phyloP scores from a whole-genome alignment of 2,888 invertebrate genomes.

The Netelia inedita region DNA sequence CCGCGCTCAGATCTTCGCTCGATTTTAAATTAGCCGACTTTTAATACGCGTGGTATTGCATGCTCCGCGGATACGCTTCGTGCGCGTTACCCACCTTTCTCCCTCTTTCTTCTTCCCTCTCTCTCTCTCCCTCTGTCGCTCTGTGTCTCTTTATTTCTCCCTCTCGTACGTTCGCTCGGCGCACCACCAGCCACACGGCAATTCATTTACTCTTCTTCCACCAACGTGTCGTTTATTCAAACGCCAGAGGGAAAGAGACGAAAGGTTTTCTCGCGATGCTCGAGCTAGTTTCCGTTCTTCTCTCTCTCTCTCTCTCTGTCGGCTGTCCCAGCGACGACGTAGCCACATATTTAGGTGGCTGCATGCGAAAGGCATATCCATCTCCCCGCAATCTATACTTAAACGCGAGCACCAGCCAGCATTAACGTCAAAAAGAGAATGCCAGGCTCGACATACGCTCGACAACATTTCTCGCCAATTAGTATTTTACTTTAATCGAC shows the following conservation, averaged over 20 bases:
- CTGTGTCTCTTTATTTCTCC: slow-evolving; percentile 30
- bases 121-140: slow-evolving; percentile 38
- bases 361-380: slow-evolving; percentile 58
- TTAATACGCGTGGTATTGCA: slow-evolving; percentile 80
- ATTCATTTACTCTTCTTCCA: slow-evolving; percentile 75
- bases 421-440: neutral
- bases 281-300: slow-evolving; percentile 34
- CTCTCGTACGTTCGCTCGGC: slow-evolving; percentile 36
- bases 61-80: slow-evolving; percentile 78
- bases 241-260: slow-evolving; percentile 28
- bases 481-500: too few relatives aligned
- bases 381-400: neutral
- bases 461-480: neutral
- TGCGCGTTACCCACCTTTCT: slow-evolving; percentile 73
- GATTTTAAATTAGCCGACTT: slow-evolving; percentile 81
- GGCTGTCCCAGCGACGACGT: slow-evolving; percentile 6
- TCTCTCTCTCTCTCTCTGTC: slow-evolving; percentile 9
- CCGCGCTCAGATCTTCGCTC: slow-evolving; percentile 78
- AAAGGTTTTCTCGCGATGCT: slow-evolving; percentile 42
- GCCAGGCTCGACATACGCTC: neutral
- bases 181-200: slow-evolving; percentile 69
- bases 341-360: slow-evolving; percentile 61
- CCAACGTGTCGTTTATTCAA: slow-evolving; percentile 48
- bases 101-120: slow-evolving; percentile 29
- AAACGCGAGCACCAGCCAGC: neutral